Evolutionary conservation across 2,888 invertebrate genomes (phyloP), one percentile per base, ranked within the genome.

Genomic region (Nephrotoma flavescens): DNA sequence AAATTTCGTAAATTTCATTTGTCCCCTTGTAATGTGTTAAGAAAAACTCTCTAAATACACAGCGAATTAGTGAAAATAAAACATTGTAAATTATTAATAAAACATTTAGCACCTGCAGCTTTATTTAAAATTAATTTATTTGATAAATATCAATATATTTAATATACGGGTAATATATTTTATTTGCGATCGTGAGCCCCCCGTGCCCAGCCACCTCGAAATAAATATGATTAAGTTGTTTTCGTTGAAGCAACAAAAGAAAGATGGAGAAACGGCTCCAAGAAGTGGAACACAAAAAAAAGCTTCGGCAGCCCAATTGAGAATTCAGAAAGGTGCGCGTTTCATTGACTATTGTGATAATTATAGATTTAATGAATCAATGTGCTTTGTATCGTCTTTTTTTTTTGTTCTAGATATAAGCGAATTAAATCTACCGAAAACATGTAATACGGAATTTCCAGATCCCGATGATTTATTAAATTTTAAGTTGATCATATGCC

Each of bases 191-290:
- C 31, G 31, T 31, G 31, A 31, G 31, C 31, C 31, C 31, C 31
- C 31, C 31, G 31, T 31, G 31, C 11, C 9, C 71, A 71, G 31
- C 71, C 71, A 71, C 71, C 52, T 52, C 15, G 3, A 19, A 71
- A 19, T 5, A 44, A 85, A 85, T 44, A 99, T 99, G 99, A 98
- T 99, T 92, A 98, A 98, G 94, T 94, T 99, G 93, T 99, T 99
- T 94, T 98, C 98, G 89, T 93, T 99, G 91, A 99, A 99, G 93
- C 97, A 99, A 94, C 98, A 98, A 93, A 98, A 98, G 93, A 98
- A 98, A 94, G 98, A 98, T 94, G 98, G 97, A 90, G 97, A 97
- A 92, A 95, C 96, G 89, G 94, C 94, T 88, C 96, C 96, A 89
- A 94, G 93, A 91, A 92, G 93, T 90, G 94, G 95, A 88, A 94